These are phyloP conservation scores for Pangasius djambal DNA, from an alignment of 2,797 vertebrate genomes.

Conservation along the genomic window DNA sequence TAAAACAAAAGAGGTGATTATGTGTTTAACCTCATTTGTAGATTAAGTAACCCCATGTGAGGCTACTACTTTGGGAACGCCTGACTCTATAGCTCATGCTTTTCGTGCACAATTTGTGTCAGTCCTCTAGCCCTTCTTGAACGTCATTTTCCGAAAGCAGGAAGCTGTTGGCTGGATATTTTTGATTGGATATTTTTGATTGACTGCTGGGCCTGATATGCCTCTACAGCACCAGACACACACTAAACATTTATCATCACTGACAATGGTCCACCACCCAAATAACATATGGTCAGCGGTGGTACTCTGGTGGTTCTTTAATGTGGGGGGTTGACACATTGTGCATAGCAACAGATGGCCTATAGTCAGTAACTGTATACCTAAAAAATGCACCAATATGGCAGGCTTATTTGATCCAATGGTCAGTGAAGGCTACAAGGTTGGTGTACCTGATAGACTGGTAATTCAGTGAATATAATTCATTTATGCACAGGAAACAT, in stretches of 20 bases:
- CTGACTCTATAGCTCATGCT: neutral
- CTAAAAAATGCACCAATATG: neutral
- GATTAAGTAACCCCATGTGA: neutral
- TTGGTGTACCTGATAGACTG: neutral
- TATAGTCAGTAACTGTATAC: neutral
- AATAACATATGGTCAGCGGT: slow-evolving; percentile 14
- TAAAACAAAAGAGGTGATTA: neutral
- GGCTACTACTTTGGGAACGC: neutral
- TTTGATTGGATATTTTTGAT: neutral
- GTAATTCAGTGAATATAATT: neutral
- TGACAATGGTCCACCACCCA: neutral
- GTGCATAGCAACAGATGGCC: neutral
- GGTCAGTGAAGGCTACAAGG: neutral
- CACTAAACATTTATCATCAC: neutral
- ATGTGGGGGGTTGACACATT: neutral
- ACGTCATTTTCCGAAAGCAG: neutral
- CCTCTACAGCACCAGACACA: neutral
- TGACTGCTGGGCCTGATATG: neutral
- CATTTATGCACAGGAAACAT: neutral
- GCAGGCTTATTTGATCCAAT: neutral
- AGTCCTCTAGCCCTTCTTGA: neutral
- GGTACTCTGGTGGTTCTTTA: neutral
- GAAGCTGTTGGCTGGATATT: neutral
- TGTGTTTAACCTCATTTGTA: neutral
- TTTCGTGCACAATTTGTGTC: slow-evolving; percentile 1